phyloP scores from a whole-genome alignment of 1,140 invertebrate genomes.

The Drosophila guanche region DNA sequence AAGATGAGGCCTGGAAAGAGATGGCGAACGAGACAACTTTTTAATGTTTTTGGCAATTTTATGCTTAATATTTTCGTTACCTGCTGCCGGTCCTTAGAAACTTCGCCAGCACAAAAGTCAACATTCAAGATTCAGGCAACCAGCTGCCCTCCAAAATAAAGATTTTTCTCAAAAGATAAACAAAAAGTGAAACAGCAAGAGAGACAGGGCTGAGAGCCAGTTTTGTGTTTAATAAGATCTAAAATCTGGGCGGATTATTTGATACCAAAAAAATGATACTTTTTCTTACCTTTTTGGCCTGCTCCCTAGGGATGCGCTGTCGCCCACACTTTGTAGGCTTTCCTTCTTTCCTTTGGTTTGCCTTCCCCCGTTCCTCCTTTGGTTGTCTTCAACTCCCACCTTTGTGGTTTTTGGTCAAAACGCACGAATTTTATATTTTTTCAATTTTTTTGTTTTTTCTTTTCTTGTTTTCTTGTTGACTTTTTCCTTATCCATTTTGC shows the following conservation, averaged over 20 bases:
- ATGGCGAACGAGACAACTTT: slow-evolving; percentile 47
- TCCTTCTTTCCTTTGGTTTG: not conserved
- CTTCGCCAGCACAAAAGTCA: slow-evolving; percentile 42
- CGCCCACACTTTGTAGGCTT: not conserved
- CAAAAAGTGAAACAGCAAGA: slow-evolving; percentile 31
- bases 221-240: slow-evolving; percentile 79
- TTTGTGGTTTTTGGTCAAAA: slow-evolving; percentile 73
- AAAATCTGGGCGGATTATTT: slow-evolving; percentile 79
- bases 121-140: slow-evolving; percentile 48
- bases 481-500: slow-evolving; percentile 42
- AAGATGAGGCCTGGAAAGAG: slow-evolving; percentile 39
- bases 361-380: not conserved
- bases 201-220: slow-evolving; percentile 47
- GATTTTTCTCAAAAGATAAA: slow-evolving; percentile 64
- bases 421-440: slow-evolving; percentile 31
- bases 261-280: slow-evolving; percentile 51
- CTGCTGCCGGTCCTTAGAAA: slow-evolving; percentile 37
- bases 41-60: slow-evolving; percentile 66
- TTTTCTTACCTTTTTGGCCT: slow-evolving; percentile 69
- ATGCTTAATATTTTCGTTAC: slow-evolving; percentile 62
- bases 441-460: slow-evolving; percentile 5
- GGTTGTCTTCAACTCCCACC: slow-evolving; percentile 29
- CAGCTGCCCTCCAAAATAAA: slow-evolving; percentile 63
- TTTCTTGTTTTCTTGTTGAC: slow-evolving; percentile 8
- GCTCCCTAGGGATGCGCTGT: not conserved